A percentile compares a stretch with the other conserved stretches of the same genome.
phyloP scores from a whole-genome alignment of 92 coral and sea anemone species.

The Porites cylindrica region DNA sequence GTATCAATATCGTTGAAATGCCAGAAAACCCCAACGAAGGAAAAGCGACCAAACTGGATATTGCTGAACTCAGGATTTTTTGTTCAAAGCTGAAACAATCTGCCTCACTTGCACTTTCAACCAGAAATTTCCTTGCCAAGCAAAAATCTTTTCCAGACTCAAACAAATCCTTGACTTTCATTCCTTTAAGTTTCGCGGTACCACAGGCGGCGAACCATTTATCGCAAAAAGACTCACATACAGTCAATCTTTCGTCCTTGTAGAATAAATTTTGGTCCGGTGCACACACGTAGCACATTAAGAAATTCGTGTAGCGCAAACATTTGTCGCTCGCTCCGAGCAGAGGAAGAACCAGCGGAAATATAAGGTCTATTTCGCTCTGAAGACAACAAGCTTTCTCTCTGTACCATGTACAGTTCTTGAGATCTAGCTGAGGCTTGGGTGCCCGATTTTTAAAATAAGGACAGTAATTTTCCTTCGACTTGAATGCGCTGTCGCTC shows the following conservation, averaged over 20 bases:
- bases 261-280: conserved; percentile 91
- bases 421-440: conserved; percentile 83
- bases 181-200: conserved; percentile 87
- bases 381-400: conserved; percentile 89
- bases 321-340: conserved; percentile 86
- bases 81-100: conserved; percentile 66
- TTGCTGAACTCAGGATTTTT: conserved; percentile 46
- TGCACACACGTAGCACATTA: conserved; percentile 95
- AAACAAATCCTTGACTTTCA: conserved; percentile 66
- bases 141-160: conserved; percentile 89
- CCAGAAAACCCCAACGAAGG: background rate
- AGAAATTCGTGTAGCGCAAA: conserved; percentile 68
- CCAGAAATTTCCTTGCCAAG: conserved; percentile 85
- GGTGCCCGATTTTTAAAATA: conserved; percentile 97
- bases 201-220: conserved; percentile 83
- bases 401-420: conserved; percentile 96
- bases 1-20: background rate
- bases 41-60: background rate
- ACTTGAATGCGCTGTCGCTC: background rate
- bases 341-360: conserved; percentile 80
- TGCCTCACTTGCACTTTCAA: conserved; percentile 37
- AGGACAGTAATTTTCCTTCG: conserved; percentile 82
- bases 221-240: conserved; percentile 87
- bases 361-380: conserved; percentile 79
- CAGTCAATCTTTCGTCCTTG: conserved; percentile 83